Conservation (phyloP, 2,113 vertebrate genomes). For the Leucopsar rothschildi region DNA sequence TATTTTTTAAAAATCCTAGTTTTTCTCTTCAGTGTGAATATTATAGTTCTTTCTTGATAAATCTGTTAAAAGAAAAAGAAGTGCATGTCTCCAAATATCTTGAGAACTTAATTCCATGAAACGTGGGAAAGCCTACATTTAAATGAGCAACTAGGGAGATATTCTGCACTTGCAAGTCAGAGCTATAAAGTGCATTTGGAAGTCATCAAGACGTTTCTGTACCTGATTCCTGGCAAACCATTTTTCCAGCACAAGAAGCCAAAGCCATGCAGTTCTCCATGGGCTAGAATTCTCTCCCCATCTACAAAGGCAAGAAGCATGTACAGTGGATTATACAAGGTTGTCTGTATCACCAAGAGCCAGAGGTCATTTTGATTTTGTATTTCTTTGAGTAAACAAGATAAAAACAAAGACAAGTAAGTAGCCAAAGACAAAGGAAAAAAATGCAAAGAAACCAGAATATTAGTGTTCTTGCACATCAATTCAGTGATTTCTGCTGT, state of each 20-base stretch:
- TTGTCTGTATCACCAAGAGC: background rate
- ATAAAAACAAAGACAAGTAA: background rate
- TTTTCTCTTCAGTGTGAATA: background rate
- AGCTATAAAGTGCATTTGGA: background rate
- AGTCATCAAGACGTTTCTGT: background rate
- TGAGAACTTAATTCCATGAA: background rate
- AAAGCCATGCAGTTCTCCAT: constrained; percentile 88
- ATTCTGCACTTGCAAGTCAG: background rate
- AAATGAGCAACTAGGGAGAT: background rate
- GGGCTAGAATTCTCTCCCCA: constrained; percentile 79
- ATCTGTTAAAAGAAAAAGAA: background rate
- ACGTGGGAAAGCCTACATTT: background rate
- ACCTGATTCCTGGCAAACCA: constrained; percentile 82
- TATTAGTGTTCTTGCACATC: background rate
- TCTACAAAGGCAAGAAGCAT: constrained; percentile 42
- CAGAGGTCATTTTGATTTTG: background rate
- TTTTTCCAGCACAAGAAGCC: constrained; percentile 88
- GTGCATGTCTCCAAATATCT: background rate
- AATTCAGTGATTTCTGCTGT: background rate
- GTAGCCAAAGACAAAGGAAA: background rate
- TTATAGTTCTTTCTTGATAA: background rate
- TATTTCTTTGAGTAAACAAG: background rate
- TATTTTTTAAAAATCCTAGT: accelerated
- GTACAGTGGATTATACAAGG: background rate
- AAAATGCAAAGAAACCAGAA: background rate